These are phyloP conservation scores for Patella depressa DNA, from an alignment of 2,888 invertebrate species.

Conservation along the genomic window DNA sequence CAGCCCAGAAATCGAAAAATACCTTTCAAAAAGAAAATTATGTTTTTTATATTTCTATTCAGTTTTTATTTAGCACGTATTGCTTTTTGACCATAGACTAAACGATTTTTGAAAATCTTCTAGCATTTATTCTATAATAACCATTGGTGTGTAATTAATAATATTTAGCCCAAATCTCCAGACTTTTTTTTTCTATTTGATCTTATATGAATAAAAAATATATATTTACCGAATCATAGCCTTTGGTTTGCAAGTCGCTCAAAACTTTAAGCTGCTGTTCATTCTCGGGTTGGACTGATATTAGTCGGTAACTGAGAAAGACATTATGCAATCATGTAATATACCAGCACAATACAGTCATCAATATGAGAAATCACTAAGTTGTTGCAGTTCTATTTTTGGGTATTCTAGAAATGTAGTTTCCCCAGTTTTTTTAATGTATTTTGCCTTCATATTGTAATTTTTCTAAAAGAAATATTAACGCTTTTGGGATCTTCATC, in stretches of 20 bases:
- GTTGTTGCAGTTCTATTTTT: no score
- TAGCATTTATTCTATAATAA: background rate
- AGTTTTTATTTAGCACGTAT: no score
- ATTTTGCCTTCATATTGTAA: no score
- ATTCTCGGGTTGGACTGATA: background rate
- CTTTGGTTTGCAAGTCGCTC: background rate
- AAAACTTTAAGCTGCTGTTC: background rate
- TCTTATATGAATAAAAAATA: background rate
- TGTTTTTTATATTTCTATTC: no score
- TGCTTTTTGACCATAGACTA: background rate
- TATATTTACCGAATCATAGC: background rate
- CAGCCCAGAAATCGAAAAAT: conserved; percentile 3
- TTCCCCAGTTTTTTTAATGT: no score
- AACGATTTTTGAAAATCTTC: background rate
- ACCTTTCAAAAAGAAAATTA: background rate
- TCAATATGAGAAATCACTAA: no score
- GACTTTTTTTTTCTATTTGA: background rate
- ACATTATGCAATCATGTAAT: background rate
- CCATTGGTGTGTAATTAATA: no score
- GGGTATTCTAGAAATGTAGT: no score
- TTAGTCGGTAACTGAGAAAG: background rate
- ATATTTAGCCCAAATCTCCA: no score
- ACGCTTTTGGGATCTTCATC: no score
- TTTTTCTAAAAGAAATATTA: no score
- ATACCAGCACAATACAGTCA: background rate